Evolutionary conservation across 2,113 vertebrate species (phyloP).

Genomic region (Oxyruncus cristatus): DNA sequence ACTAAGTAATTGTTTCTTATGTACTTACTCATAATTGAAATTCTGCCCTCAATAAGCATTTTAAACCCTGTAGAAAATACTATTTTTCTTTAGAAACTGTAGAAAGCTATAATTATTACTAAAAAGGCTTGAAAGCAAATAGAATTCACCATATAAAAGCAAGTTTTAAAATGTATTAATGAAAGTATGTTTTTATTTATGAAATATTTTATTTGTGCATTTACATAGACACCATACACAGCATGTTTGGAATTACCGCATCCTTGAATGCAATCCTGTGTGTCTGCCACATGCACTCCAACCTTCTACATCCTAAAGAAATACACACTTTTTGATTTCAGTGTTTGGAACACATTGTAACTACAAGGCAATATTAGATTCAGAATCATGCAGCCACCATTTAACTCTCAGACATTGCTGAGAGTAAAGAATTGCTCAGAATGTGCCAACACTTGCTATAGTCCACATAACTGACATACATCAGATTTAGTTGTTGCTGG

Average conservation of each 20-base stretch:
- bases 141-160: not conserved
- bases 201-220: not conserved
- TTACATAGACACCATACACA: not conserved
- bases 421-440: too few relatives aligned
- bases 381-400: not conserved
- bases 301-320: not conserved
- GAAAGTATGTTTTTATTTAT: not conserved
- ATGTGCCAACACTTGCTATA: too few relatives aligned
- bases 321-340: not conserved
- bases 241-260: fast-evolving
- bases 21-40: not conserved
- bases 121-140: not conserved
- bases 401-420: not conserved
- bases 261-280: not conserved
- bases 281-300: not conserved
- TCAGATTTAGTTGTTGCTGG: not conserved
- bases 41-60: not conserved
- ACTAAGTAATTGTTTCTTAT: not conserved
- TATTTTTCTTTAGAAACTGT: not conserved
- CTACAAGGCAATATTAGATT: not conserved
- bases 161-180: not conserved
- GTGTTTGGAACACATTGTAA: not conserved
- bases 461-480: not conserved
- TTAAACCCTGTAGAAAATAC: not conserved
- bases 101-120: not conserved